Base-by-base conservation (phyloP, 2,888 invertebrate species). In the Omphaloscelis lunosa region DNA sequence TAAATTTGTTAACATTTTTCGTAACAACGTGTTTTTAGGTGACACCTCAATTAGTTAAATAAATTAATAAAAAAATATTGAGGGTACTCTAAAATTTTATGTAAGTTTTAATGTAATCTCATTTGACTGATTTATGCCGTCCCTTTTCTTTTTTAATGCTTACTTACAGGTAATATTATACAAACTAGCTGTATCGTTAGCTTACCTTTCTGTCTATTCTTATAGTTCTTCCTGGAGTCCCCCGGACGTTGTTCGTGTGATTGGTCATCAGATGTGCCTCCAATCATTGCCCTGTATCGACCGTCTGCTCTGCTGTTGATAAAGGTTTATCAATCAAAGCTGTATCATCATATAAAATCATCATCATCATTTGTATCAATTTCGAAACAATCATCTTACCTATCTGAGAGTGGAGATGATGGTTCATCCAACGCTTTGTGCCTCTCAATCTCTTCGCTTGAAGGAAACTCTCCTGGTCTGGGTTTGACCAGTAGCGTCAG, bases 401-500 rank as follows among this genome's bases (percentile, higher is more conserved):
- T 97, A 86, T 97, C 97, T 74, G 96, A 94, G 0, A 96, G 88
- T 0, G 96, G 95, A 0, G 96, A 96, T 0, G 95, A 96, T 0
- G 97, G 97, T 71, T 97, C 96, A 77, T 97, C 96, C 82, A 95
- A 79, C 0, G 95, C 93, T 72, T 97, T 97, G 67, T 97, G 97
- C 39, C 97, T 94, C 79, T 97, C 97, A 53, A 98, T 98, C 92
- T 99, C 98, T 90, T 98, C 98, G 65, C 98, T 98, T 68, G 98
- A 98, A 63, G 98, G 98, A 89, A 98, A 98, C 87, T 98, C 98
- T 45, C 97, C 98, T 0, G 98, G 98, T 82, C 98, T 97, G 0
- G 98, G 98, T 92, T 98, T 98, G 8, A 99, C 98, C 48, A 98
- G 97, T 61, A 99, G 96, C 1, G 98, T 98, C 75, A 99, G 97